Evolutionary conservation across 2,113 vertebrate genomes (phyloP).

Genomic region (Prietella phreatophila): DNA sequence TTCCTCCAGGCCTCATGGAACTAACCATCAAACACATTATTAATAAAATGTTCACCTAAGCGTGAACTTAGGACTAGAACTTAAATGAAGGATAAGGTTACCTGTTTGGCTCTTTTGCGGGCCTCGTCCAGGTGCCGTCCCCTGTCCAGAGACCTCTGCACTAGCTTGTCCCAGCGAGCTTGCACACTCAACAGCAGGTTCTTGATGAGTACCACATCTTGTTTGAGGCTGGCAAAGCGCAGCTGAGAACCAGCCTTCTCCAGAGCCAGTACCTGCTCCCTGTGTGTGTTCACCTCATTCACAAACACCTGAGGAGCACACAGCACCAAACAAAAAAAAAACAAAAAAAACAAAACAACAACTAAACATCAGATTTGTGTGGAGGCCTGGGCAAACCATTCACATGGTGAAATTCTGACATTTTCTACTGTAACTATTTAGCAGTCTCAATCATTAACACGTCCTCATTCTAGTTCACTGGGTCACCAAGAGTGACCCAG

Average conservation of each 20-base stretch:
- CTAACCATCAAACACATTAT: constrained; percentile 61
- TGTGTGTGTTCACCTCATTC: constrained; percentile 94
- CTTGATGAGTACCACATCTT: constrained; percentile 97
- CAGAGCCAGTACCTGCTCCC: constrained; percentile 92
- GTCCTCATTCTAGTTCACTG: neutral
- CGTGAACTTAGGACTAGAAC: no score
- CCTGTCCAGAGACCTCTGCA: constrained; percentile 93
- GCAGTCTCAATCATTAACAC: neutral
- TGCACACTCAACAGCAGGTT: constrained; percentile 97
- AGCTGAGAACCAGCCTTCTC: constrained; percentile 95
- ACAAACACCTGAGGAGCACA: constrained; percentile 84
- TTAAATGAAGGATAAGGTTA: constrained; percentile 56
- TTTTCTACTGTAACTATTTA: neutral
- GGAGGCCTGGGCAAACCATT: neutral
- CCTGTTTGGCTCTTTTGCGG: constrained; percentile 96
- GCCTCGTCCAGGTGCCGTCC: constrained; percentile 92
- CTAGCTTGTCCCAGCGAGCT: constrained; percentile 97
- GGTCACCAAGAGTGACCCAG: neutral
- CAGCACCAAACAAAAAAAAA: neutral
- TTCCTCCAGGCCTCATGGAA: constrained; percentile 99
- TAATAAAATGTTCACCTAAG: neutral
- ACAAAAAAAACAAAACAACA: no score
- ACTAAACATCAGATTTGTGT: neutral
- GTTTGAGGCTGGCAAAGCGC: constrained; percentile 95
- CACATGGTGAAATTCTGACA: neutral